phyloP scores from a whole-genome alignment of 2,797 vertebrate species.

The Molossus molossus region DNA sequence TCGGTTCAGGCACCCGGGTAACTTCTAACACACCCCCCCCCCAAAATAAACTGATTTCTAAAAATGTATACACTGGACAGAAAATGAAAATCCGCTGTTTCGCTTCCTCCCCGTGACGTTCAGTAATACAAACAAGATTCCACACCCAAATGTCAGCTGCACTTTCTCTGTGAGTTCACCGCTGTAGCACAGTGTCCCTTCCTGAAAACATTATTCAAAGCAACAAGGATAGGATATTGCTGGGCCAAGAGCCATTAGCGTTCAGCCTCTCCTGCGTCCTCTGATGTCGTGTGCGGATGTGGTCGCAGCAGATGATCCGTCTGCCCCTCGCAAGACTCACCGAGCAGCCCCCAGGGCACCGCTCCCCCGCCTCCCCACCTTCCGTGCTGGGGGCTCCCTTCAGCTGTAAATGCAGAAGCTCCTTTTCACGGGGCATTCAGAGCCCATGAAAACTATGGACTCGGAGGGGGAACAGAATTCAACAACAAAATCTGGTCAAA shows the following conservation, averaged over 20 bases:
- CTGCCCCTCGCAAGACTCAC: not conserved
- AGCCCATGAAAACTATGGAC: not conserved
- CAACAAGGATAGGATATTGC: not conserved
- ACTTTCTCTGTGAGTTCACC: constrained; percentile 54
- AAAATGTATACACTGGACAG: constrained; percentile 68
- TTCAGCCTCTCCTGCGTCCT: not conserved
- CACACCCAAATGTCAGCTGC: not conserved
- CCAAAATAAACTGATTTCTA: constrained; percentile 70
- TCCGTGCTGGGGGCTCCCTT: not conserved
- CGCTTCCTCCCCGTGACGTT: not conserved
- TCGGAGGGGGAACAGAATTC: not conserved
- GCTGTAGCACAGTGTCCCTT: not conserved
- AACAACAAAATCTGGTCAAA: constrained; percentile 22
- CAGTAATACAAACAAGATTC: constrained; percentile 68
- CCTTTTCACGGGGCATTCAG: not conserved
- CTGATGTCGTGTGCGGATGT: not conserved
- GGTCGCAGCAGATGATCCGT: not conserved
- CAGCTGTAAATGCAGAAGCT: not conserved
- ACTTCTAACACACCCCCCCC: constrained; percentile 17
- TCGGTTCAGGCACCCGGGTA: constrained; percentile 53
- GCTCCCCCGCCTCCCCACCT: fast-evolving
- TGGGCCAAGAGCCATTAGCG: not conserved
- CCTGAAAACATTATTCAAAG: not conserved
- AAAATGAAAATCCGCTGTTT: constrained; percentile 71
- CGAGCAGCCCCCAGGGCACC: not conserved